Percentiles rank a stretch among this genome's conserved stretches.
phyloP scores from a whole-genome alignment of 2,888 invertebrate species.

The Fabriciana adippe region DNA sequence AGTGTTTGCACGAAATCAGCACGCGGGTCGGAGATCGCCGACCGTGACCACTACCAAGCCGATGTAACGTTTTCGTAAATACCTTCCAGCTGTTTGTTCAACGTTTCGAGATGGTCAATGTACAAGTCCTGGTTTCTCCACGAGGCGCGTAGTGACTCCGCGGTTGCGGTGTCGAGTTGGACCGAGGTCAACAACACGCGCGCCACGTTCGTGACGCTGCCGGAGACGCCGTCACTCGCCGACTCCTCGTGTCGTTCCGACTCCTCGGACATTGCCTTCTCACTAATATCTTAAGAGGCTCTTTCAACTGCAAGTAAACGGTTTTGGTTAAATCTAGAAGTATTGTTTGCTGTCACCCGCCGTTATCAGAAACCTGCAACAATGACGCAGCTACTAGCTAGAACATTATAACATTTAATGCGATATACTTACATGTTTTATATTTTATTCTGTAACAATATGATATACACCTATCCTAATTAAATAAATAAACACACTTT shows the following conservation, averaged over 20 bases:
- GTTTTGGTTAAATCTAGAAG: constrained; percentile 59
- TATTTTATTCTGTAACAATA: constrained; percentile 32
- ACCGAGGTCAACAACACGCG: constrained; percentile 85
- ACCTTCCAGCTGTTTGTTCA: constrained; percentile 90
- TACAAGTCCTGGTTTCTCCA: constrained; percentile 90
- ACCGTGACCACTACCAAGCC: constrained; percentile 76
- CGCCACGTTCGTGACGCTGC: constrained; percentile 78
- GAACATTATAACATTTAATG: constrained; percentile 38
- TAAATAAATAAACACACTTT: constrained; percentile 43
- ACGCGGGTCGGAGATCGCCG: constrained; percentile 63
- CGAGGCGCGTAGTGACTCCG: constrained; percentile 85
- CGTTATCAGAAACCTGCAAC: constrained; percentile 66
- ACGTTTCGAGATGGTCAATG: constrained; percentile 88
- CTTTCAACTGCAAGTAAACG: constrained; percentile 76
- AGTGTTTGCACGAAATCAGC: constrained; percentile 59
- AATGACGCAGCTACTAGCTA: constrained; percentile 45
- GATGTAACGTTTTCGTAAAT: constrained; percentile 80
- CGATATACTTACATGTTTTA: constrained; percentile 56
- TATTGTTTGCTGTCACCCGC: constrained; percentile 60
- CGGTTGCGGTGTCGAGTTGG: constrained; percentile 84
- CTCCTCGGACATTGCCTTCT: constrained; percentile 81
- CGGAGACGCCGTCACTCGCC: constrained; percentile 69
- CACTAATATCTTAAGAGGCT: constrained; percentile 67
- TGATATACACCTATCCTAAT: constrained; percentile 33
- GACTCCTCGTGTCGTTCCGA: constrained; percentile 75